Conservation (phyloP, 2,113 vertebrate species). For the Dolichallabes microphthalmus region DNA sequence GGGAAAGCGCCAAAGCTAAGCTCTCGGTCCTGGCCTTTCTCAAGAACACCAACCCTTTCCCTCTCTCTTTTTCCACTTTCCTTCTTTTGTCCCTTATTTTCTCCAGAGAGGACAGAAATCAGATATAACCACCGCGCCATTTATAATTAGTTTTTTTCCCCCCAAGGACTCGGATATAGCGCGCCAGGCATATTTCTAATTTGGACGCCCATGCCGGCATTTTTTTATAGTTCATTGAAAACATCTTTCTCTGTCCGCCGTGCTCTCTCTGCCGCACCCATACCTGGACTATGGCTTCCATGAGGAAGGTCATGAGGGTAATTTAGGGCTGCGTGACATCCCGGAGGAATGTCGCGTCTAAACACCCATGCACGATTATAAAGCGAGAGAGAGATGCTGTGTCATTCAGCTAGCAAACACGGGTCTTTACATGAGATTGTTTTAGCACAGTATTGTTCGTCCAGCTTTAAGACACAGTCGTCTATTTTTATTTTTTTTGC, state of each 20-base stretch:
- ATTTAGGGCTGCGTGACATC: constrained; percentile 17
- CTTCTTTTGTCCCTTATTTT: constrained; percentile 30
- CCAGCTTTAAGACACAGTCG: background rate
- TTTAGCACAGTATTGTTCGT: background rate
- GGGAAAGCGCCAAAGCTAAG: constrained; percentile 37
- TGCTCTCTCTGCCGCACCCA: background rate
- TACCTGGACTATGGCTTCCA: background rate
- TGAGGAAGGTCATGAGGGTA: too few species aligned
- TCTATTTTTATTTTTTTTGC: background rate
- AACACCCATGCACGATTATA: background rate
- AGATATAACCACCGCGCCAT: background rate
- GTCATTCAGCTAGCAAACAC: background rate
- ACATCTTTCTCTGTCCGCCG: background rate
- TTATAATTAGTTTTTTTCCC: background rate
- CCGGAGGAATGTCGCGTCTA: background rate
- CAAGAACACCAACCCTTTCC: constrained; percentile 20
- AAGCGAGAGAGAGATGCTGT: background rate
- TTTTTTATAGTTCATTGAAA: background rate
- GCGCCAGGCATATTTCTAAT: background rate
- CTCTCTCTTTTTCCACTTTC: constrained; percentile 9
- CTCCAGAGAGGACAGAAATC: constrained; percentile 9
- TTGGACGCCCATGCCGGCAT: too few species aligned
- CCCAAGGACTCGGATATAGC: background rate
- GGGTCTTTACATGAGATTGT: background rate
- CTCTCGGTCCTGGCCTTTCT: constrained; percentile 37